A percentile compares a stretch with the other conserved stretches of the same genome.
phyloP scores from a whole-genome alignment of 2,113 vertebrate genomes.

The Cacatua alba region DNA sequence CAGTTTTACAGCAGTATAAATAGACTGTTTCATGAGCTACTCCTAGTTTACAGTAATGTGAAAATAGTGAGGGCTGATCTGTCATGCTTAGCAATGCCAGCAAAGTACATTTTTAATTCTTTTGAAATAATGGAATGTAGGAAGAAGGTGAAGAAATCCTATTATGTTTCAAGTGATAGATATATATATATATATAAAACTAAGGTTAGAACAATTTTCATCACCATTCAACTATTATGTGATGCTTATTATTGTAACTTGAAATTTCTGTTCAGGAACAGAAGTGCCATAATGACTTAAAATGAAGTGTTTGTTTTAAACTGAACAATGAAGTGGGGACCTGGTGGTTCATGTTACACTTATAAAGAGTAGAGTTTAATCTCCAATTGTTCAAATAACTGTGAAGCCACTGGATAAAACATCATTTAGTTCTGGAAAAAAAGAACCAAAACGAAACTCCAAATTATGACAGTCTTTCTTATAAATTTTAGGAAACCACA shows the following conservation, averaged over 20 bases:
- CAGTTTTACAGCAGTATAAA: not conserved
- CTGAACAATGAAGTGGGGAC: not conserved
- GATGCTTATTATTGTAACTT: not conserved
- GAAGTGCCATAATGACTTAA: not conserved
- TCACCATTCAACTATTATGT: not conserved
- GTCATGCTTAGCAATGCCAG: constrained; percentile 13
- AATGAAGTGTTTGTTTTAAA: not conserved
- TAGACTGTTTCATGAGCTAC: not conserved
- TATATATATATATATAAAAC: not conserved
- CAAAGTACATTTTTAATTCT: constrained; percentile 22
- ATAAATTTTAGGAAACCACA: not conserved
- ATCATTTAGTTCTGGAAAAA: not conserved
- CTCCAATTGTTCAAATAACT: not conserved
- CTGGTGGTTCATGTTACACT: not conserved
- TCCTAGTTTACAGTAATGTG: not conserved
- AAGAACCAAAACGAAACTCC: not conserved
- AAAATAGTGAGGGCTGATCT: not conserved
- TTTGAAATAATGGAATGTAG: not conserved
- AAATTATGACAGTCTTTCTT: not conserved
- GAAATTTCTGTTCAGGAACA: not conserved
- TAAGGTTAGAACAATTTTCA: not conserved
- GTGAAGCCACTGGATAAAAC: not conserved
- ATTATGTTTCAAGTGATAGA: not conserved
- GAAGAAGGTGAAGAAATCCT: not conserved
- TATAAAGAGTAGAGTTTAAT: not conserved